Evolutionary conservation across 1,140 invertebrate species (phyloP).

Genomic region (Drosophila bocki): DNA sequence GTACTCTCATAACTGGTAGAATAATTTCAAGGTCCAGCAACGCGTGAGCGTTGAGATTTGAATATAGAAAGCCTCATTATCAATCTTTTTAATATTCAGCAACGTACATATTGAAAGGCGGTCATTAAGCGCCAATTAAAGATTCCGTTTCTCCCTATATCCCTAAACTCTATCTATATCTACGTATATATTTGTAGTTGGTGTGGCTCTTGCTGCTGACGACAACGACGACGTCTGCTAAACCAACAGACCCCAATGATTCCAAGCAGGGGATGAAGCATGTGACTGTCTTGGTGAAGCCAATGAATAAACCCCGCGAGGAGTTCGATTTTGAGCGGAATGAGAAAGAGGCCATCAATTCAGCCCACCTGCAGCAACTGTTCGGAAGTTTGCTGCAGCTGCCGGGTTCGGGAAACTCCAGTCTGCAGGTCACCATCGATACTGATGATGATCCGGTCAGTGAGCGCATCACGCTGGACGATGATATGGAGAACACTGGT

Average conservation of each 20-base stretch:
- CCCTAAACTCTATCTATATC: background rate
- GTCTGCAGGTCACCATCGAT: constrained; percentile 31
- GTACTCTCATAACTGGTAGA: constrained; percentile 37
- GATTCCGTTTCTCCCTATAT: constrained; percentile 26
- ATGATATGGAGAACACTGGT: constrained; percentile 30
- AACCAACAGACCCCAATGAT: constrained; percentile 19
- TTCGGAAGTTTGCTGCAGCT: constrained; percentile 55
- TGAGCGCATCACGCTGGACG: constrained; percentile 55
- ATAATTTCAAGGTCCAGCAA: constrained; percentile 47
- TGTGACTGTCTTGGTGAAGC: constrained; percentile 63
- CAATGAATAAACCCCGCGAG: constrained; percentile 18
- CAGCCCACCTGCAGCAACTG: constrained; percentile 59
- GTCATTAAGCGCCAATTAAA: constrained; percentile 48
- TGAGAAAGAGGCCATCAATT: constrained; percentile 58
- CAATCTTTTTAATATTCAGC: constrained; percentile 26
- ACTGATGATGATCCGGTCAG: constrained; percentile 58
- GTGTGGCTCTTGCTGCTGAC: constrained; percentile 52
- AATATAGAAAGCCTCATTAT: constrained; percentile 70
- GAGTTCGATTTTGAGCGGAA: constrained; percentile 74
- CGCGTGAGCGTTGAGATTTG: constrained; percentile 30
- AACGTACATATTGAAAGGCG: constrained; percentile 24
- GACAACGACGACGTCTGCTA: constrained; percentile 26
- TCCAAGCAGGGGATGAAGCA: constrained; percentile 27
- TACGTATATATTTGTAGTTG: constrained; percentile 39
- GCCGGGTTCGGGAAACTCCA: constrained; percentile 39